phyloP scores from a whole-genome alignment of 2,797 vertebrate species.

The Glyptemys insculpta region DNA sequence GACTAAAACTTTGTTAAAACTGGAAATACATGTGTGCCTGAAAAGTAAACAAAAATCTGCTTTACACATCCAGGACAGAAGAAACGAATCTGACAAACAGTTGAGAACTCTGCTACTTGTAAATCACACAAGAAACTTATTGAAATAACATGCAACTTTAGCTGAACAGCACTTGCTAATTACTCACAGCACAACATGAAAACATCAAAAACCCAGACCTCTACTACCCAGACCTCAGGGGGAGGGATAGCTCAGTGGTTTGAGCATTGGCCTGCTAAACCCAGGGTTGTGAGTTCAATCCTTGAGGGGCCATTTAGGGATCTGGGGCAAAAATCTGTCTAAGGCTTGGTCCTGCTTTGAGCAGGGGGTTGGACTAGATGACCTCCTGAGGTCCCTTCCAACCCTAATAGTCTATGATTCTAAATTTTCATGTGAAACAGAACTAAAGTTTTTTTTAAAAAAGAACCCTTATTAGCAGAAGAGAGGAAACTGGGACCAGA shows the following conservation, averaged over 20 bases:
- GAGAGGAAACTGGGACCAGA: not conserved
- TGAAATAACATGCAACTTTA: conserved; percentile 48
- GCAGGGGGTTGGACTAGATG: too few species aligned
- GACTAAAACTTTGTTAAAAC: not conserved
- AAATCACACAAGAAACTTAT: conserved; percentile 46
- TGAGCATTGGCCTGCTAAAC: too few species aligned
- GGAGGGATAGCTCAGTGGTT: too few species aligned
- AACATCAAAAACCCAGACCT: not conserved
- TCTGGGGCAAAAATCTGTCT: too few species aligned
- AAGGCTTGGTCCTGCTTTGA: too few species aligned
- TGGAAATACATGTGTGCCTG: conserved; percentile 61
- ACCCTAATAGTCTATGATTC: too few species aligned
- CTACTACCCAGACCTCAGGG: too few species aligned
- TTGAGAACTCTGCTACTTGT: conserved; percentile 36
- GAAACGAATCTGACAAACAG: conserved; percentile 47
- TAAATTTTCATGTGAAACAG: not conserved
- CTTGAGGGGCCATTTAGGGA: too few species aligned
- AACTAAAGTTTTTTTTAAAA: not conserved
- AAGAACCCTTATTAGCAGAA: conserved; percentile 3
- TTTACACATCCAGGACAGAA: conserved; percentile 76
- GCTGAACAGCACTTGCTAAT: conserved; percentile 43
- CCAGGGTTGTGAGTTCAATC: too few species aligned
- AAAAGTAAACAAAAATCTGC: conserved; percentile 81
- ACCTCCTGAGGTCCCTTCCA: too few species aligned
- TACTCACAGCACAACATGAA: conserved; percentile 27